Evolutionary conservation across 2,888 invertebrate genomes (phyloP), one percentile per base, ranked within the genome.

Genomic region (Hemicrepidius hirtus): DNA sequence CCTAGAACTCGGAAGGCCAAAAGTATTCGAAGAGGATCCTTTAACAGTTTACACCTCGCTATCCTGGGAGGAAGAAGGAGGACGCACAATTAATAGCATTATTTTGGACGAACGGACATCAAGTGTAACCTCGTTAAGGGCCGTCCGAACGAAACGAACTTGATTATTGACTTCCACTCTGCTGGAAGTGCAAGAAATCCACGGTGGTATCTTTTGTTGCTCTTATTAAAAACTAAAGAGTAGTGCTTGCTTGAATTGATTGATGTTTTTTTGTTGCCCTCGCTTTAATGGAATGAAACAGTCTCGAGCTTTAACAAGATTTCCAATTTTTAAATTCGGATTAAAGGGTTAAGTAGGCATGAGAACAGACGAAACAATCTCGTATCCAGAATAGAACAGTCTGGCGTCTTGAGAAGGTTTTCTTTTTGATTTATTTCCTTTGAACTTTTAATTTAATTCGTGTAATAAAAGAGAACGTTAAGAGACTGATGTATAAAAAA

Each of bases 111-210:
- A 74, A 74, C 57, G 68, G 71, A 46, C 70, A 68, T 68, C 63
- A 71, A 74, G 71, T 71, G 71, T 74, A 74, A 74, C 71, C 66
- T 74, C 66, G 70, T 74, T 74, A 74, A 55, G 66, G 55, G 44
- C 65, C 50, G 64, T 71, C 68, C 70, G 68, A 67, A 68, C 64
- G 69, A 70, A 74, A 67, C 71, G 63, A 71, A 71, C 69, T 74
- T 64, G 64, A 71, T 74, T 74, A 74, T 74, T 74, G 66, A 71
- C 71, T 71, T 73, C 64, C 66, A 73, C 73, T 66, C 59, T 63
- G 41, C 16, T 62, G 21, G 49, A 46, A 73, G 69, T 59, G 68
- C 68, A 69, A 68, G 60, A 66, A 71, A 68, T 68, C 64, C 65
- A 53, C 28, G 50, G 21, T 21, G 21, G 18, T 41, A 12, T 44